Percentiles rank a stretch among this genome's conserved stretches.
Conservation (phyloP, 1,140 invertebrate genomes). For the Manduca sexta region DNA sequence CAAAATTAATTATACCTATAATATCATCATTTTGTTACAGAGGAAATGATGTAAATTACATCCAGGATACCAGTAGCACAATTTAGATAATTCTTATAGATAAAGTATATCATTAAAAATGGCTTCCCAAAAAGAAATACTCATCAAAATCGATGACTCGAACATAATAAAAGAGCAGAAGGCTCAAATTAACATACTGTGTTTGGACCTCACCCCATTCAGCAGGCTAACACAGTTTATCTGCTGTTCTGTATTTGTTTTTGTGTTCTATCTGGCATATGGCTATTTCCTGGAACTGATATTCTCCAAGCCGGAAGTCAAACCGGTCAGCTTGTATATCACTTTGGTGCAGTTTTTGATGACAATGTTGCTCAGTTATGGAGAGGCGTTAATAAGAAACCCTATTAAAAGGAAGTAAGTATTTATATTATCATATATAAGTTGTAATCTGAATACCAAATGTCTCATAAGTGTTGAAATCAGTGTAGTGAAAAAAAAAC, state of each 20-base stretch:
- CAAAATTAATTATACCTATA: too few species aligned
- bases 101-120: slow-evolving; percentile 2
- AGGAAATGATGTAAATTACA: too few species aligned
- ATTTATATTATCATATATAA: slow-evolving; percentile 15
- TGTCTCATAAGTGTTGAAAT: too few species aligned
- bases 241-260: slow-evolving; percentile 84
- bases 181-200: slow-evolving; percentile 78
- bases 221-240: slow-evolving; percentile 83
- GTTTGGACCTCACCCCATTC: slow-evolving; percentile 81
- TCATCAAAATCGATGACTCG: slow-evolving; percentile 45
- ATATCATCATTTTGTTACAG: too few species aligned
- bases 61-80: too few species aligned
- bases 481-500: too few species aligned
- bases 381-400: slow-evolving; percentile 81
- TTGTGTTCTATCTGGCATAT: slow-evolving; percentile 92
- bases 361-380: slow-evolving; percentile 86
- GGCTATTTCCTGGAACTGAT: slow-evolving; percentile 96
- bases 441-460: too few species aligned
- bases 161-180: slow-evolving; percentile 34
- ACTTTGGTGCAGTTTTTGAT: slow-evolving; percentile 93
- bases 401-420: slow-evolving; percentile 80
- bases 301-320: slow-evolving; percentile 90
- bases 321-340: slow-evolving; percentile 93
- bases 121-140: slow-evolving; percentile 38
- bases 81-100: too few species aligned